Evolutionary conservation across 1,140 invertebrate species (phyloP).

Genomic region (Achatina immaculata): DNA sequence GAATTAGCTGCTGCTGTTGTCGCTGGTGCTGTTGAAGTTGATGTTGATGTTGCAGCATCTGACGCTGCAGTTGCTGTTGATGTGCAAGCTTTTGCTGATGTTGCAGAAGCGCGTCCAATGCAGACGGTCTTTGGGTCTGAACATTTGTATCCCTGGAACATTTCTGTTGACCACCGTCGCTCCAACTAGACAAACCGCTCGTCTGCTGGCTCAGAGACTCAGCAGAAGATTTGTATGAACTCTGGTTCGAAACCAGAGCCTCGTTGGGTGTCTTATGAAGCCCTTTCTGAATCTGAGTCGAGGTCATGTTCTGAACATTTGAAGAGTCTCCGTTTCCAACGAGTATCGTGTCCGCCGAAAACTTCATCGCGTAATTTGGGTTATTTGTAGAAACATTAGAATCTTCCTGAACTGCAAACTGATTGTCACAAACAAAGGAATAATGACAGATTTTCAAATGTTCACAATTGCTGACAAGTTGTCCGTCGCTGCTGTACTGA

Average conservation of each 20-base stretch:
- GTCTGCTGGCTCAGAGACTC: background rate
- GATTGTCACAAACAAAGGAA: background rate
- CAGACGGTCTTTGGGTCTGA: background rate
- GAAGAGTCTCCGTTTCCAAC: conserved; percentile 19
- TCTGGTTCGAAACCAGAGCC: background rate
- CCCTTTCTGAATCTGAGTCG: background rate
- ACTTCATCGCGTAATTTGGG: conserved; percentile 12
- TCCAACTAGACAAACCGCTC: background rate
- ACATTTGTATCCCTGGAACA: background rate
- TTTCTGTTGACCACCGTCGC: background rate
- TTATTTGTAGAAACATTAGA: background rate
- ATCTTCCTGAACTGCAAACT: background rate
- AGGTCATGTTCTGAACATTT: conserved; percentile 7
- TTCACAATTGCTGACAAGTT: background rate
- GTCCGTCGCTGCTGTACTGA: background rate
- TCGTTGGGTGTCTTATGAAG: background rate
- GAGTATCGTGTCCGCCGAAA: background rate
- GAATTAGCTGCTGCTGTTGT: conserved; percentile 13
- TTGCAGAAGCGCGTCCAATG: conserved; percentile 20
- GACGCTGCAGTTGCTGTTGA: conserved; percentile 33
- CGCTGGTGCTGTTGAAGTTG: conserved; percentile 26
- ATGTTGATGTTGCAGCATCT: conserved; percentile 32
- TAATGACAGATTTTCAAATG: background rate
- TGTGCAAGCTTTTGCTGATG: conserved; percentile 33
- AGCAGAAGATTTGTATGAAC: background rate